Conservation (phyloP, 1,140 invertebrate species). For the Cephus cinctus region DNA sequence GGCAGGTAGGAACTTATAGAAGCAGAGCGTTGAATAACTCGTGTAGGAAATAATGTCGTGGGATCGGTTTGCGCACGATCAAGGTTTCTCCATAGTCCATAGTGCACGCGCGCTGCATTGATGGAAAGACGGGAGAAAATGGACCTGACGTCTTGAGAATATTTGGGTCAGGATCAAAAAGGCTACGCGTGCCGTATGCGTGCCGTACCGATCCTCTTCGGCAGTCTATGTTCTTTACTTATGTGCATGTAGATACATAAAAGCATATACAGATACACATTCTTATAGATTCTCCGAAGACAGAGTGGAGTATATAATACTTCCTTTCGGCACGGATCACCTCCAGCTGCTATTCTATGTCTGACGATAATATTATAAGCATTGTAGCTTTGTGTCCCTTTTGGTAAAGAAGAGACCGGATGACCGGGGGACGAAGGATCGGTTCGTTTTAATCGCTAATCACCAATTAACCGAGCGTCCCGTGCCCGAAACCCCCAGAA, state of each 20-base stretch:
- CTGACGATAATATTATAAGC: slow-evolving; percentile 32
- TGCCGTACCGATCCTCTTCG: no score
- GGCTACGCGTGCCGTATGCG: background rate
- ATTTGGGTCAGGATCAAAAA: slow-evolving; percentile 36
- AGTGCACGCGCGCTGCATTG: slow-evolving; percentile 23
- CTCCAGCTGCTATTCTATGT: slow-evolving; percentile 27
- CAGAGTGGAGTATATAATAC: no score
- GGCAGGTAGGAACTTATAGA: no score
- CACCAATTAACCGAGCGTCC: slow-evolving; percentile 55
- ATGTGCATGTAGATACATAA: no score
- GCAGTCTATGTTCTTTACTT: no score
- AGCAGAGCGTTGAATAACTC: no score
- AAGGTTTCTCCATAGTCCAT: slow-evolving; percentile 33
- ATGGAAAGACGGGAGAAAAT: slow-evolving; percentile 33
- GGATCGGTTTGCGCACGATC: slow-evolving; percentile 41
- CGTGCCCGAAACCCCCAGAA: slow-evolving; percentile 54
- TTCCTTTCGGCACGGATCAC: no score
- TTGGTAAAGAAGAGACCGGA: background rate
- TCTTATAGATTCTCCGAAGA: background rate
- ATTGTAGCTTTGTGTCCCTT: slow-evolving; percentile 32
- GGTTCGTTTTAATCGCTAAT: slow-evolving; percentile 58
- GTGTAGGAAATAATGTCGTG: slow-evolving; percentile 47
- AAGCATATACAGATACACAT: no score
- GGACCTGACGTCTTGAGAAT: slow-evolving; percentile 21
- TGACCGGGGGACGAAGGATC: slow-evolving; percentile 27